Percentiles rank a stretch among this genome's conserved stretches.
Conservation (phyloP, 2,797 vertebrate genomes). For the Anableps anableps region DNA sequence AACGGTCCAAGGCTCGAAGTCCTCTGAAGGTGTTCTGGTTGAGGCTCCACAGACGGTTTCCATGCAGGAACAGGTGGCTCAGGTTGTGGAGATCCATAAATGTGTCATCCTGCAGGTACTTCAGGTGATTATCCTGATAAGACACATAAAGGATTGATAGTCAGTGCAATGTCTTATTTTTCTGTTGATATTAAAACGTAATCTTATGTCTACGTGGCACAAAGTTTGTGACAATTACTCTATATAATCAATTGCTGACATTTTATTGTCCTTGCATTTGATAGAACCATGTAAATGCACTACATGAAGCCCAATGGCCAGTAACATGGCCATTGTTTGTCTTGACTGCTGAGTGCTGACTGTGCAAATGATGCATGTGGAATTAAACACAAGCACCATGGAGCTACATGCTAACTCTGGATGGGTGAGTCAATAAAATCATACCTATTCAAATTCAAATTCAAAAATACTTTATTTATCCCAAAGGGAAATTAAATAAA, state of each 20-base stretch:
- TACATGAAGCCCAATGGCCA: neutral
- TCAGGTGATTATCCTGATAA: slow-evolving; percentile 92
- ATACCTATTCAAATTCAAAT: too few relatives aligned
- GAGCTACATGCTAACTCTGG: too few relatives aligned
- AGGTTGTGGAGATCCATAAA: slow-evolving; percentile 97
- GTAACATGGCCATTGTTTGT: neutral
- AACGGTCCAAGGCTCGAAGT: slow-evolving; percentile 91
- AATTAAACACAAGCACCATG: too few relatives aligned
- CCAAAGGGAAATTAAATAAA: too few relatives aligned
- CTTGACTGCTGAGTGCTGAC: neutral
- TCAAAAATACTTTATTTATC: too few relatives aligned
- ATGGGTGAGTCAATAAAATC: too few relatives aligned
- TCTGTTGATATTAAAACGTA: neutral
- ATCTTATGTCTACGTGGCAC: neutral
- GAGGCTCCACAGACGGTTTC: slow-evolving; percentile 95
- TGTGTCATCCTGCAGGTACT: slow-evolving; percentile 95
- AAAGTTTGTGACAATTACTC: neutral
- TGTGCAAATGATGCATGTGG: neutral
- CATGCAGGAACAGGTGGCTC: slow-evolving; percentile 98
- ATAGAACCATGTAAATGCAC: neutral
- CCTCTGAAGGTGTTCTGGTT: slow-evolving; percentile 96
- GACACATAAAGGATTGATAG: slow-evolving; percentile 5
- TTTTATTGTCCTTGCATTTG: neutral
- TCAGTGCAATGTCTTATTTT: neutral
- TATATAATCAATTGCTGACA: neutral